A percentile compares a stretch with the other conserved stretches of the same genome.
phyloP scores from a whole-genome alignment of 2,113 vertebrate species.

The Orthonyx spaldingii region DNA sequence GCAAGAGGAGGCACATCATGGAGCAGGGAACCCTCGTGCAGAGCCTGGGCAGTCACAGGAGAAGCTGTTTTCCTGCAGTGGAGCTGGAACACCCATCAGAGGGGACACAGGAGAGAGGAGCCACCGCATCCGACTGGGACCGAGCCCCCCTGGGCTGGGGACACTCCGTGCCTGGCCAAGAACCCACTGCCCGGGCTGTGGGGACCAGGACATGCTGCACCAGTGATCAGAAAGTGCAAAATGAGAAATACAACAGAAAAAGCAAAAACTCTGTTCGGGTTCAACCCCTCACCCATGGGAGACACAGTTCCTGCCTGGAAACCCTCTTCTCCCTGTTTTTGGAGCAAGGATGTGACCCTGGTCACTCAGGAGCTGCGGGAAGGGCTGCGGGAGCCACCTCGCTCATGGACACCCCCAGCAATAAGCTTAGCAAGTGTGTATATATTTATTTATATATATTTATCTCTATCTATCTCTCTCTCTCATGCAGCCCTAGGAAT shows the following conservation, averaged over 20 bases:
- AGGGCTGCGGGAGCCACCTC: neutral
- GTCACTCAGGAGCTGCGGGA: neutral
- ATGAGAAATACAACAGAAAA: neutral
- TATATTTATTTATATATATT: neutral
- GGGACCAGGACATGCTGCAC: neutral
- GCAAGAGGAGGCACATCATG: neutral
- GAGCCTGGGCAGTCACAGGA: fast-evolving
- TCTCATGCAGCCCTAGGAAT: conserved; percentile 43
- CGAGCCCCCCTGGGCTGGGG: neutral
- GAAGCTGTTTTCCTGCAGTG: neutral
- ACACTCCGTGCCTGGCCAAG: neutral
- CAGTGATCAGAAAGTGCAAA: neutral
- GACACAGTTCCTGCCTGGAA: neutral
- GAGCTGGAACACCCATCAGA: neutral
- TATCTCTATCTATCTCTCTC: neutral
- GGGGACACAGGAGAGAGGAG: neutral
- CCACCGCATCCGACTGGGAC: fast-evolving
- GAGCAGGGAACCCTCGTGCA: neutral
- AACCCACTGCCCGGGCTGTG: neutral
- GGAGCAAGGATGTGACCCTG: neutral
- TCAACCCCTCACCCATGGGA: neutral
- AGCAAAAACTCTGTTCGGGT: neutral
- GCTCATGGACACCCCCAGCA: neutral
- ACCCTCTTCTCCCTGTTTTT: neutral
- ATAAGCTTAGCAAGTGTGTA: neutral